Evolutionary conservation across 2,113 vertebrate genomes (phyloP), one percentile per base, ranked within the genome.

Genomic region (Isichthys henryi): DNA sequence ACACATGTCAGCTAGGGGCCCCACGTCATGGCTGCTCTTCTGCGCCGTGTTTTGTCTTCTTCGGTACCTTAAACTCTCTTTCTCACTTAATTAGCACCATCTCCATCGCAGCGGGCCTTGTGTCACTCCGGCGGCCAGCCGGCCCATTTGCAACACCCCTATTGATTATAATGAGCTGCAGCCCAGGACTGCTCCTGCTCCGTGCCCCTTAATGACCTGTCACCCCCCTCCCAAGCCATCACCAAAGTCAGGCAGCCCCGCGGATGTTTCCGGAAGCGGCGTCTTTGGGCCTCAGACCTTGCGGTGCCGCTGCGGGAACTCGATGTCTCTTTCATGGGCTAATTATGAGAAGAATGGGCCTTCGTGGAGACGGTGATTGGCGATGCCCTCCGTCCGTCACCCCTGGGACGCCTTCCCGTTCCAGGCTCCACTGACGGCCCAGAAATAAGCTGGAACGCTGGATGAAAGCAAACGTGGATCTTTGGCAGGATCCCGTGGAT

Each of bases 151-250:
- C 48, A 45, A 50, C 87, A 77, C 85, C 84, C 85, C 85, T 86
- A 87, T 90, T 74, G 62, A 90, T 90, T 87, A 87, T 90, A 90
- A 90, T 87, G 89, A 90, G 85, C 62, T 74, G 66, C 10, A 80
- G 85, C 19, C 43, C 23, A 87, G 43, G 83, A 49, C 31, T 35
- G 48, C 62, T 87, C 48, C 84, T 39, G n/a, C 62, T 70, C 62
- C 10, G 35, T 13, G 66, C 85, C 66, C 31, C 46, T 23, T 90
- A 90, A 90, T 90, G 89, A 90, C 53, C 89, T 80, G 58, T 87
- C 89, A 90, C 46, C 49, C 52, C 84, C 89, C 31, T 5, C 31
- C 45, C 23, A 53, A 1, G 85, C 85, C 35, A 9, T 43, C 27
- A 49, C n/a, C 45, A n/a, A 85, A 23, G 8, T 62, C 8, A 13